These are phyloP conservation scores for Aplodontia rufa DNA, from an alignment of 2,113 vertebrate genomes.

Conservation along the genomic window DNA sequence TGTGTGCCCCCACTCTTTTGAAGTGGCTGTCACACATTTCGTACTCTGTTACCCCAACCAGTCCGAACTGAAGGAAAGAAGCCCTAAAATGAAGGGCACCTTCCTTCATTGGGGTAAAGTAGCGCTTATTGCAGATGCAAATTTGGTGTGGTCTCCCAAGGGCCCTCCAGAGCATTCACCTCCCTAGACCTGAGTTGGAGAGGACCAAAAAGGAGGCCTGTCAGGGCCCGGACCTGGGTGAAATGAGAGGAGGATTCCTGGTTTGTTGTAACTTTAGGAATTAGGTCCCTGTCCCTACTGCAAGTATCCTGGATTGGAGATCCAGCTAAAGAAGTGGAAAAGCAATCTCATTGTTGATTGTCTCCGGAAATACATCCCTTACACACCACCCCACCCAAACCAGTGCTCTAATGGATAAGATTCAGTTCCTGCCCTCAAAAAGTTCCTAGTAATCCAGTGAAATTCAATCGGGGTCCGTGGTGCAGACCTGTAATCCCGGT, in stretches of 20 bases:
- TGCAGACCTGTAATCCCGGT: background rate
- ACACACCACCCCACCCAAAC: background rate
- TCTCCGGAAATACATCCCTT: background rate
- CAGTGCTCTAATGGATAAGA: background rate
- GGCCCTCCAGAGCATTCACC: background rate
- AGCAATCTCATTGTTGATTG: background rate
- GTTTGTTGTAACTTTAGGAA: conserved; percentile 46
- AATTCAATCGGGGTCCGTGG: background rate
- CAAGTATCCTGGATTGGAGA: background rate
- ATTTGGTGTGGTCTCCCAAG: conserved; percentile 7
- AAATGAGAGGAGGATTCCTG: background rate
- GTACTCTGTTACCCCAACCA: background rate
- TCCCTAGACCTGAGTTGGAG: background rate
- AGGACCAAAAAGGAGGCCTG: background rate
- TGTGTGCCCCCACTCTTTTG: background rate
- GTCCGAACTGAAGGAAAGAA: background rate
- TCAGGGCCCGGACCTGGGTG: background rate
- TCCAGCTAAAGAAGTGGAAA: background rate
- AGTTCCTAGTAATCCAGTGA: conserved; percentile 20
- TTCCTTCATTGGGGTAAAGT: conserved; percentile 2
- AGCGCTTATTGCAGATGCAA: background rate
- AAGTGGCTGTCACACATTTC: background rate
- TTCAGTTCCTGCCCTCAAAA: conserved; percentile 29
- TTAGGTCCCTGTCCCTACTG: background rate
- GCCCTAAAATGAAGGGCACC: conserved; percentile 11